Conservation (phyloP, 2,888 invertebrate species). For the Drosophila silvestris region DNA sequence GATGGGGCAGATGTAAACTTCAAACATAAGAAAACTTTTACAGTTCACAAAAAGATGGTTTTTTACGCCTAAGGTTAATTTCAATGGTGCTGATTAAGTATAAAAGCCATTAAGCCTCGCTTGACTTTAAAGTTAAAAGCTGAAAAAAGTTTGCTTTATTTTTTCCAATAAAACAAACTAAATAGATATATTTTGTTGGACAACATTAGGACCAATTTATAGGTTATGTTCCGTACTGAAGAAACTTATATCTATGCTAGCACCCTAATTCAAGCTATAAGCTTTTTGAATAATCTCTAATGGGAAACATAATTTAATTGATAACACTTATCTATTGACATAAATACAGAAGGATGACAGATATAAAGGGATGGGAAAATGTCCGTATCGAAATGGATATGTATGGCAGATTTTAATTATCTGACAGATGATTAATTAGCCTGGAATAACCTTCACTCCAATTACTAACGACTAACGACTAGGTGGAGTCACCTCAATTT, state of each 20-base stretch:
- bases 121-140: neutral
- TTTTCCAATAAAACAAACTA: neutral
- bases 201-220: neutral
- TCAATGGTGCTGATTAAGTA: neutral
- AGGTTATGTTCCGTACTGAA: neutral
- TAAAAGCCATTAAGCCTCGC: neutral
- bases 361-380: no score
- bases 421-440: neutral
- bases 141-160: neutral
- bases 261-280: neutral
- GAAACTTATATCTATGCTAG: neutral
- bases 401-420: neutral
- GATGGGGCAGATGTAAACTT: neutral
- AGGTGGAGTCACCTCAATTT: conserved; percentile 1
- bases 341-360: neutral
- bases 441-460: neutral
- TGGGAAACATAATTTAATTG: neutral
- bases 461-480: neutral
- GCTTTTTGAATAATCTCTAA: neutral
- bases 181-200: neutral
- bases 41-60: neutral
- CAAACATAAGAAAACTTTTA: neutral
- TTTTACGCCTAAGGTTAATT: neutral
- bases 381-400: neutral
- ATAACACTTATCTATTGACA: neutral